phyloP scores from a whole-genome alignment of 2,113 vertebrate species.

The Corythoichthys intestinalis region DNA sequence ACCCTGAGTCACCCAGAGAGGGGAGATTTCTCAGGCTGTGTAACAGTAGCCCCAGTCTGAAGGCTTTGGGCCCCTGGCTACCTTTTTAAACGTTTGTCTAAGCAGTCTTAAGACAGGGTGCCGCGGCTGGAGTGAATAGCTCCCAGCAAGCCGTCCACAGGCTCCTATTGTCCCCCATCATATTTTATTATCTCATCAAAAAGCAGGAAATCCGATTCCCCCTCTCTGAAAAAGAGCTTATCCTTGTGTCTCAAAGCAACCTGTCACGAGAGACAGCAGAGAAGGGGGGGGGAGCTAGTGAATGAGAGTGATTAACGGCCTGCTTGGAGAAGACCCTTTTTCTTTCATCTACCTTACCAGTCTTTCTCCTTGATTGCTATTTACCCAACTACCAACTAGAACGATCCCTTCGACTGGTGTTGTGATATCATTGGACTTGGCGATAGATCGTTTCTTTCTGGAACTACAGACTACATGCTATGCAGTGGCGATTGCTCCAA shows the following conservation, averaged over 20 bases:
- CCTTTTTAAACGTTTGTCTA: constrained; percentile 66
- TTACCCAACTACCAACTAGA: not conserved
- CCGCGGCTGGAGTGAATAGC: constrained; percentile 52
- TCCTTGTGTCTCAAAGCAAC: constrained; percentile 71
- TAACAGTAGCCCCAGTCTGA: constrained; percentile 59
- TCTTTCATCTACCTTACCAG: constrained; percentile 13
- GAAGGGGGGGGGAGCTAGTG: constrained; percentile 39
- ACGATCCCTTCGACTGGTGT: constrained; percentile 17
- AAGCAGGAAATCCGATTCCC: constrained; percentile 75
- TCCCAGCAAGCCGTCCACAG: constrained; percentile 64
- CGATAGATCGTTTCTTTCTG: constrained; percentile 53
- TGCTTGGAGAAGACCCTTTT: constrained; percentile 51
- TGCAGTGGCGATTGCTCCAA: no score
- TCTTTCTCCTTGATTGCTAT: constrained; percentile 23
- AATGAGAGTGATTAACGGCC: constrained; percentile 66
- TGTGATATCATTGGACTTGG: constrained; percentile 44
- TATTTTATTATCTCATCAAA: constrained; percentile 76
- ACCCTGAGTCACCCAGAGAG: constrained; percentile 61
- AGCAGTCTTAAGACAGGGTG: constrained; percentile 63
- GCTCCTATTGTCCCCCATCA: constrained; percentile 69
- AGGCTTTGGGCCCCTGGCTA: constrained; percentile 55
- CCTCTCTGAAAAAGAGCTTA: constrained; percentile 72
- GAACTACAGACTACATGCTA: not conserved
- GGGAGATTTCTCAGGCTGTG: constrained; percentile 68
- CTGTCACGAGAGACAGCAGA: constrained; percentile 61